phyloP scores from a whole-genome alignment of 1,140 invertebrate species.

The Sweltsa coloradensis region DNA sequence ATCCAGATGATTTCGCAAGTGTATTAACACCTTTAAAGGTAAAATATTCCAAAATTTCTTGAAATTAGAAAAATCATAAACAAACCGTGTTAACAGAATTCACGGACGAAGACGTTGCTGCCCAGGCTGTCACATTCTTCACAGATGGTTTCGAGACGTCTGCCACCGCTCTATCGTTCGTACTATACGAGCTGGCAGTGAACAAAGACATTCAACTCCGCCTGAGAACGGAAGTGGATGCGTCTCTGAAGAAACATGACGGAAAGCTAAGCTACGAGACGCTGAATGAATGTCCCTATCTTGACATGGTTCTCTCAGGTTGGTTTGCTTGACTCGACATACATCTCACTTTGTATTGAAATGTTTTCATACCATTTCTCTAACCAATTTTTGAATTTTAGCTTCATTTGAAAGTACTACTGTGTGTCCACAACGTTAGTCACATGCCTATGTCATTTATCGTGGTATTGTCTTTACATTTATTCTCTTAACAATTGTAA shows the following conservation, averaged over 20 bases:
- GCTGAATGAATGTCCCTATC: not conserved
- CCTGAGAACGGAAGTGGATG: constrained; percentile 30
- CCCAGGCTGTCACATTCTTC: constrained; percentile 49
- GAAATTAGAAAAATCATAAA: too few relatives aligned
- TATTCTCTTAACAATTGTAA: not conserved
- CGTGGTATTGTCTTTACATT: not conserved
- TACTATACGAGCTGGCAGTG: constrained; percentile 24
- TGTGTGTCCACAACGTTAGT: not conserved
- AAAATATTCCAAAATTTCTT: too few relatives aligned
- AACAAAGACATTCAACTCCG: constrained; percentile 32
- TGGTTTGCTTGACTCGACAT: too few relatives aligned
- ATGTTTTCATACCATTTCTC: constrained; percentile 9
- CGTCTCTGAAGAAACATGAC: constrained; percentile 10
- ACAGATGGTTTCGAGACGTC: constrained; percentile 45
- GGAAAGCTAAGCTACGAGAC: constrained; percentile 9
- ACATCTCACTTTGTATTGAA: constrained; percentile 1
- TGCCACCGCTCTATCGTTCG: constrained; percentile 26
- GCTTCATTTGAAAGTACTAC: not conserved
- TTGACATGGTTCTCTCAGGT: constrained; percentile 25
- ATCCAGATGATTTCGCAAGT: too few relatives aligned
- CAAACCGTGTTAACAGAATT: constrained; percentile 23
- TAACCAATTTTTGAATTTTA: not conserved
- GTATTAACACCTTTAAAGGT: too few relatives aligned
- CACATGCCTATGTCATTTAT: not conserved
- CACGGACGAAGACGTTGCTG: constrained; percentile 22